Percentiles rank a stretch among this genome's conserved stretches.
Evolutionary conservation across 2,113 vertebrate genomes (phyloP).

Genomic region (Psophia crepitans): DNA sequence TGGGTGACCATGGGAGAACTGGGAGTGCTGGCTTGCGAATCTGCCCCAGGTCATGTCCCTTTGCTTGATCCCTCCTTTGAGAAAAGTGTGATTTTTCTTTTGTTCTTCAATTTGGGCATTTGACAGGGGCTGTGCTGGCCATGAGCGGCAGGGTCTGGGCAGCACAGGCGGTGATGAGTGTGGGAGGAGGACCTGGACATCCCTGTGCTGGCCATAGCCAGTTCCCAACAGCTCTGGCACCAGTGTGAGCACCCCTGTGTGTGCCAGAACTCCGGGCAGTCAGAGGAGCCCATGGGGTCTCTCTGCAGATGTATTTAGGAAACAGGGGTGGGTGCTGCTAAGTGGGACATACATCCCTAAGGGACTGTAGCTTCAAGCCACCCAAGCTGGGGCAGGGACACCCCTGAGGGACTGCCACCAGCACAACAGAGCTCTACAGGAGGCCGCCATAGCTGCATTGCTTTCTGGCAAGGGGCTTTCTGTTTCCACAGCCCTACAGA

Average conservation of each 20-base stretch:
- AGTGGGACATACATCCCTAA: not conserved
- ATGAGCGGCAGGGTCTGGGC: not conserved
- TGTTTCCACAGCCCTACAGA: not conserved
- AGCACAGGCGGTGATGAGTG: not conserved
- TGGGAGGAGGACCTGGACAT: not conserved
- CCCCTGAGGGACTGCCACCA: not conserved
- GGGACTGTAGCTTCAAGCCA: not conserved
- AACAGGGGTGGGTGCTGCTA: not conserved
- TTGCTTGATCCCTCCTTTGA: not conserved
- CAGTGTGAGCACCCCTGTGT: accelerated
- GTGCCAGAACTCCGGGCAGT: no score
- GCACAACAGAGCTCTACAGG: not conserved
- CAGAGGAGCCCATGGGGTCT: no score
- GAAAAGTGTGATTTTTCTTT: not conserved
- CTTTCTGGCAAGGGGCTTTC: not conserved
- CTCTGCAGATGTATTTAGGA: not conserved
- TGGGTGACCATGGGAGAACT: accelerated
- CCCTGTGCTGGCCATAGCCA: not conserved
- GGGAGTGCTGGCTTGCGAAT: accelerated
- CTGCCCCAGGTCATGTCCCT: accelerated
- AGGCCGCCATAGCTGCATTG: not conserved
- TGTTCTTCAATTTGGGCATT: not conserved
- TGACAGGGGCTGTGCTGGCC: not conserved
- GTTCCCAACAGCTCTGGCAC: not conserved
- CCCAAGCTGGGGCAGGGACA: accelerated